phyloP scores from a whole-genome alignment of 1,140 invertebrate species.

The Aricia agestis region DNA sequence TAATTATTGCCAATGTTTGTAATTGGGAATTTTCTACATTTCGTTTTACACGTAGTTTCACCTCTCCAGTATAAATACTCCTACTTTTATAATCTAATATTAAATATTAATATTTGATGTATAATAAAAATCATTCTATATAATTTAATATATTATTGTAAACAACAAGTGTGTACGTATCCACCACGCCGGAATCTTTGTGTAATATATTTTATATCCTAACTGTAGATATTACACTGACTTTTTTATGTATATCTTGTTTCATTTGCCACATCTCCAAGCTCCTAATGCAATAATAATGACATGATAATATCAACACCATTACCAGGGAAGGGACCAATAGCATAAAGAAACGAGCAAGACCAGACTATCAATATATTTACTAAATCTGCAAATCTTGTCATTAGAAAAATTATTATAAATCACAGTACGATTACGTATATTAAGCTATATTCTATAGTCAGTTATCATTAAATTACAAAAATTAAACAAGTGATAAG shows the following conservation, averaged over 20 bases:
- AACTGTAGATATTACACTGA: constrained; percentile 73
- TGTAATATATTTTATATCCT: constrained; percentile 75
- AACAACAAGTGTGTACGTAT: constrained; percentile 49
- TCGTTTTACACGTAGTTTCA: background rate
- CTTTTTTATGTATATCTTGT: constrained; percentile 66
- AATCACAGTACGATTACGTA: too few relatives aligned
- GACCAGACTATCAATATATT: too few relatives aligned
- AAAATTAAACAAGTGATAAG: too few relatives aligned
- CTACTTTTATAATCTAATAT: constrained; percentile 9
- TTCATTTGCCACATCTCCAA: constrained; percentile 27
- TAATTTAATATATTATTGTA: constrained; percentile 32
- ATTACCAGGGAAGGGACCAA: too few relatives aligned
- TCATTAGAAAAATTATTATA: too few relatives aligned
- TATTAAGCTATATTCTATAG: too few relatives aligned
- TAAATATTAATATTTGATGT: constrained; percentile 24
- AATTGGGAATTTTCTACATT: background rate
- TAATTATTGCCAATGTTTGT: background rate
- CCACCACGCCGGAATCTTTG: constrained; percentile 54
- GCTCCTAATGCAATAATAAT: too few relatives aligned
- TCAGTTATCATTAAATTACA: too few relatives aligned
- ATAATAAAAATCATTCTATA: constrained; percentile 35
- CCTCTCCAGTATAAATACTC: constrained; percentile 6
- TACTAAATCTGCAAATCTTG: too few relatives aligned
- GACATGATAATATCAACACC: too few relatives aligned
- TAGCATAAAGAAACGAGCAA: too few relatives aligned